Evolutionary conservation across 1,140 invertebrate species (phyloP), one percentile per base, ranked within the genome.

Genomic region (Nixonia krombeini): DNA sequence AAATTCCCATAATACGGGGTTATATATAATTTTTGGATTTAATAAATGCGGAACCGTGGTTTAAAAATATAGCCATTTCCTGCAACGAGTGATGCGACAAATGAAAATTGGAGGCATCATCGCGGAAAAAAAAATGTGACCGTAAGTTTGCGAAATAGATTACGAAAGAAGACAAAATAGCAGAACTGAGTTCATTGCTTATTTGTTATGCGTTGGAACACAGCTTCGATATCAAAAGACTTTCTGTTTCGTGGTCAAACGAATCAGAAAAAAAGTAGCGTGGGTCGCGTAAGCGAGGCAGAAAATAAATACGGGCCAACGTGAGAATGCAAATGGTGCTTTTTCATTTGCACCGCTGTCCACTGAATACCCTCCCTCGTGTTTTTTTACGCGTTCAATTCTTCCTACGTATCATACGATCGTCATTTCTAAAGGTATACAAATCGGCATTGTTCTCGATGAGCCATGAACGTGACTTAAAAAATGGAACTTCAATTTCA

Each of bases 281-380:
- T 12, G 6, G 41, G 40, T 46, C 44, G 49, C 23, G 46, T n/a
- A 57, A 69, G 57, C 44, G 56, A 57, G 37, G 37, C 37, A 57
- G 55, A 63, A 63, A 69, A 63, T 59, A 69, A 69, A 61, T 56
- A 57, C 58, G 45, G 44, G 45, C 58, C 10, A 40, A 50, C 33
- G 66, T 51, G 58, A 63, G 42, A 57, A 62, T 58, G 55, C 46
- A 69, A 69, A 69, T 63, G 31, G 45, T 53, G 58, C 45, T 63
- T 63, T 69, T 63, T 63, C 49, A 53, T 62, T 63, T 55, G 28
- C 40, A 28, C 46, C 23, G 31, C 46, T 58, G 29, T 50, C 21
- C 40, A 26, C 21, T 29, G 52, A 38, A 46, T 45, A 7, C 25
- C 46, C 51, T 46, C 25, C 9, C 6, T 23, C 41, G 6, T 38